Conservation (phyloP, 2,113 vertebrate genomes). For the Halcyon malimbica region DNA sequence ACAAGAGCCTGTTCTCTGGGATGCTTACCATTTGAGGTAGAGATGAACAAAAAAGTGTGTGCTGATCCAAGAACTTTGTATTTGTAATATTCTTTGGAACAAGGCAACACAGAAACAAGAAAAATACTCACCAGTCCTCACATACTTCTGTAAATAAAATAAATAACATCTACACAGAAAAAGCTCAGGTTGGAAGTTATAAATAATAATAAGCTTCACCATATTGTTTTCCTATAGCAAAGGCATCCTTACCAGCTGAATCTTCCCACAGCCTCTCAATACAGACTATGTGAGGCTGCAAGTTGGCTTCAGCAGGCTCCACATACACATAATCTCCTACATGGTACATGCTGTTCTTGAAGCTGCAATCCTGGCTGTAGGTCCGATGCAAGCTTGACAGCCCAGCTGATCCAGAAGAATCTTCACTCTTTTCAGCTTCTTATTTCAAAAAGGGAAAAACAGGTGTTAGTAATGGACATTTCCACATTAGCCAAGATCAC, state of each 20-base stretch:
- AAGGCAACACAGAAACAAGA: background rate
- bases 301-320: constrained; percentile 91
- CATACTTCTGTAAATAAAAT: background rate
- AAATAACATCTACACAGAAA: background rate
- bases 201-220: background rate
- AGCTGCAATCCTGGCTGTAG: constrained; percentile 98
- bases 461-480: background rate
- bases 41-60: background rate
- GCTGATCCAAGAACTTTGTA: background rate
- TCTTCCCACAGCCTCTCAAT: constrained; percentile 98
- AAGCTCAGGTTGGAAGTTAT: background rate
- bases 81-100: background rate
- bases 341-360: constrained; percentile 97
- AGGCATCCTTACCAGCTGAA: constrained; percentile 83
- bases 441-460: background rate
- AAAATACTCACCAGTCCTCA: background rate
- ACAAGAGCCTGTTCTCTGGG: background rate
- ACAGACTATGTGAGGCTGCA: constrained; percentile 97
- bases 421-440: constrained; percentile 98
- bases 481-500: accelerated
- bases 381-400: constrained; percentile 89
- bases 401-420: constrained; percentile 84
- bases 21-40: background rate
- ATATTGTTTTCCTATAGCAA: background rate
- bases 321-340: constrained; percentile 98